phyloP scores from a whole-genome alignment of 2,888 invertebrate species.

The Allygus modestus region DNA sequence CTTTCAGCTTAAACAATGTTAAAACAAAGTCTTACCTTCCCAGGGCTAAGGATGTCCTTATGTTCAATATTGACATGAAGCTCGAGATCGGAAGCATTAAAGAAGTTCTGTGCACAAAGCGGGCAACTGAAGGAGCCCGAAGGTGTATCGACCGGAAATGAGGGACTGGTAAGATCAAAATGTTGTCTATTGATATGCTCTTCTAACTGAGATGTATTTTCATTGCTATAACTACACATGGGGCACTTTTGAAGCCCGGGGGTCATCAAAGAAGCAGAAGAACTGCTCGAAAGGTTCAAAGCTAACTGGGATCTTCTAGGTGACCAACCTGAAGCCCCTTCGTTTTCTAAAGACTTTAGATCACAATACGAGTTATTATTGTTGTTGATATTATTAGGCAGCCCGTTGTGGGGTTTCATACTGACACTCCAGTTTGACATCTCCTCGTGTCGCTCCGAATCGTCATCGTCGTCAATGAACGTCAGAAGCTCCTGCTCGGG shows the following conservation, averaged over 20 bases:
- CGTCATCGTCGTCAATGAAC: conserved; percentile 85
- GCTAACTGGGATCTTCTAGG: conserved; percentile 85
- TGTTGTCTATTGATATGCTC: conserved; percentile 91
- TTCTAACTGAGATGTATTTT: conserved; percentile 85
- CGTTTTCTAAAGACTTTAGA: conserved; percentile 64
- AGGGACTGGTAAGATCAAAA: conserved; percentile 88
- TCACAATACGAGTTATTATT: conserved; percentile 71
- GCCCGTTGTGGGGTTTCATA: conserved; percentile 62
- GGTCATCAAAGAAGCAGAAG: conserved; percentile 63
- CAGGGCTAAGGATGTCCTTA: conserved; percentile 87
- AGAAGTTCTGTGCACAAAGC: conserved; percentile 85
- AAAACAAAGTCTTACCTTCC: conserved; percentile 72
- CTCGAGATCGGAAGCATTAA: conserved; percentile 87
- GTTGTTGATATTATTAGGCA: conserved; percentile 71
- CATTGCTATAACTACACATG: conserved; percentile 86
- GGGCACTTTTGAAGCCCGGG: conserved; percentile 79
- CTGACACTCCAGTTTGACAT: conserved; percentile 64
- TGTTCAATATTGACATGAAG: conserved; percentile 92
- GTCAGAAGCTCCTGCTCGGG: conserved; percentile 88
- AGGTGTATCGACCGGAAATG: conserved; percentile 71
- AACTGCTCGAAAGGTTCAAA: conserved; percentile 81
- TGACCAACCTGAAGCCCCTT: conserved; percentile 80
- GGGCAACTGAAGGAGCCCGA: conserved; percentile 81
- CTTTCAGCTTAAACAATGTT: too few species aligned
- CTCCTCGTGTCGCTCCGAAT: conserved; percentile 69